Evolutionary conservation across 23 tunicate genomes (phyloP).

Genomic region (Ascidia mentula): DNA sequence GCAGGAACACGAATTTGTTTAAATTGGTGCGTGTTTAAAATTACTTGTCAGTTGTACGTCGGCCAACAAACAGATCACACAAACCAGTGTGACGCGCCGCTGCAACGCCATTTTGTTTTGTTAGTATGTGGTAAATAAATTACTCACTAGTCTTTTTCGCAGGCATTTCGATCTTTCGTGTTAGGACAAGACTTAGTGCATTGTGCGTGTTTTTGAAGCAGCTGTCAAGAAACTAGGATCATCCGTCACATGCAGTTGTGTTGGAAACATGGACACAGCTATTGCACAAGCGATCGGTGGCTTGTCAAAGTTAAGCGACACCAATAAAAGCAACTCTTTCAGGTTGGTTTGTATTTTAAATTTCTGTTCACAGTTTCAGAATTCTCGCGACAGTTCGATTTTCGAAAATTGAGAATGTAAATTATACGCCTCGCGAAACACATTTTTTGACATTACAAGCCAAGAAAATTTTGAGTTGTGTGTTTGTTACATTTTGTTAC

Average conservation of each 20-base stretch:
- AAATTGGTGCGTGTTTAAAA: not conserved
- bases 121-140: not conserved
- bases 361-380: too few species aligned
- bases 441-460: too few species aligned
- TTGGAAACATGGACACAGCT: constrained; percentile 21
- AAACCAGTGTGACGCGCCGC: not conserved
- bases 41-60: not conserved
- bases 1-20: not conserved
- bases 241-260: not conserved
- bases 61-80: not conserved
- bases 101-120: constrained; percentile 5
- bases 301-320: not conserved
- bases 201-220: not conserved
- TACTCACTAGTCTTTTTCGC: too few species aligned
- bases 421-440: too few species aligned
- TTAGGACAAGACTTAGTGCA: not conserved
- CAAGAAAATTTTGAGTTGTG: too few species aligned
- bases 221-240: not conserved
- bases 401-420: too few species aligned
- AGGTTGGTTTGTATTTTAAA: constrained; percentile 19
- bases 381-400: too few species aligned
- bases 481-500: too few species aligned
- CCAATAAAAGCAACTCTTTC: constrained; percentile 13
- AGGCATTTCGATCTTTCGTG: too few species aligned
- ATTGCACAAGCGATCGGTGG: constrained; percentile 10